These are phyloP conservation scores for Leptinotarsa peninsularis DNA, from an alignment of 2,888 invertebrate genomes.

Conservation along the genomic window DNA sequence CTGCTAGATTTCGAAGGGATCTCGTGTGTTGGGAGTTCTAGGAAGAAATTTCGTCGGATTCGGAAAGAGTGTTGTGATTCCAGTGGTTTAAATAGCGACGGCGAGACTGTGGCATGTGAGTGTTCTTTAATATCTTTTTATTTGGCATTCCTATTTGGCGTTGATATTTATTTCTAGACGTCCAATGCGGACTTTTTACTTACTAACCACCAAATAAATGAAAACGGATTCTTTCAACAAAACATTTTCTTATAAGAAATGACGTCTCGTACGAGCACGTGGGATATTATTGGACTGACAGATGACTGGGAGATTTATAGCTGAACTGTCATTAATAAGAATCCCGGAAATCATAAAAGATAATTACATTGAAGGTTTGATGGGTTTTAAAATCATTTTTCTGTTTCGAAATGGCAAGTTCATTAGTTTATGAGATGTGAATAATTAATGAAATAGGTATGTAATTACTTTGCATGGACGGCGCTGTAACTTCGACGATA, in stretches of 20 bases:
- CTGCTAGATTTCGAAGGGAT: neutral
- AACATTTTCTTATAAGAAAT: neutral
- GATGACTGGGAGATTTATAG: neutral
- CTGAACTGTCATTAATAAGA: neutral
- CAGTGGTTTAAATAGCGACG: conserved; percentile 4
- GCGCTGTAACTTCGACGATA: no score
- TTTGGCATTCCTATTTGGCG: neutral
- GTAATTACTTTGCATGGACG: no score
- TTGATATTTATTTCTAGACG: neutral
- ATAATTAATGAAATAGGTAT: no score
- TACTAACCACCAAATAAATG: neutral
- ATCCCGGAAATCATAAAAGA: neutral
- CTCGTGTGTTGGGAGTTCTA: neutral
- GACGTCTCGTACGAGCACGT: neutral
- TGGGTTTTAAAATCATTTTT: neutral
- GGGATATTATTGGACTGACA: conserved; percentile 4
- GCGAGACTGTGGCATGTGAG: conserved; percentile 21
- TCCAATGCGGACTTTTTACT: neutral
- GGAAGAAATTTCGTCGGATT: neutral
- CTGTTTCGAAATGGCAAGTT: neutral
- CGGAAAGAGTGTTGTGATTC: conserved; percentile 5
- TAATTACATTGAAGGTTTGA: neutral
- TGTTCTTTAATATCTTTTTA: neutral
- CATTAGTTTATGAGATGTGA: neutral
- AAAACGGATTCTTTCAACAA: neutral